Percentiles rank a stretch among this genome's conserved stretches.
Conservation (phyloP, 2,888 invertebrate genomes). For the Watsonalla cultraria region DNA sequence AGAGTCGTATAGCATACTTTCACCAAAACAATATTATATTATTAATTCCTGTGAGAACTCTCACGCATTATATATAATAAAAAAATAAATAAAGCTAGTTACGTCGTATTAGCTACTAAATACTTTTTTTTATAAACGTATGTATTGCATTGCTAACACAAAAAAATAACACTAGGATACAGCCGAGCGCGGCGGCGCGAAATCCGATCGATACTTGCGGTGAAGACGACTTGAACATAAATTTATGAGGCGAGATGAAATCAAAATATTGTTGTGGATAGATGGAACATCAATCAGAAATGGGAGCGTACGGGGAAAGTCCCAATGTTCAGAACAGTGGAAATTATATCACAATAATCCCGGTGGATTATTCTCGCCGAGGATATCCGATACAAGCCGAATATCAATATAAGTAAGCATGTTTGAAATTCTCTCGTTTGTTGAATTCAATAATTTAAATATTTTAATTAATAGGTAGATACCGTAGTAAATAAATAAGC, state of each 20-base stretch:
- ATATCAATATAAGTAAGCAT: conserved; percentile 77
- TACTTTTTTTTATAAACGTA: too few relatives aligned
- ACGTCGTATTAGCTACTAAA: too few relatives aligned
- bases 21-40: too few relatives aligned
- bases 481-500: too few relatives aligned
- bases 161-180: too few relatives aligned
- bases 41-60: too few relatives aligned
- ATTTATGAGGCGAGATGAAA: conserved; percentile 17
- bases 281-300: conserved; percentile 71
- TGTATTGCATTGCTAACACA: too few relatives aligned
- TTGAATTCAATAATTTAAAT: not conserved
- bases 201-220: conserved; percentile 55
- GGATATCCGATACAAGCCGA: conserved; percentile 78
- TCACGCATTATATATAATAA: too few relatives aligned
- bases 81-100: too few relatives aligned
- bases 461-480: not conserved
- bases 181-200: conserved; percentile 32
- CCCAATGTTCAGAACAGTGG: conserved; percentile 71
- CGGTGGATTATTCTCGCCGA: conserved; percentile 77
- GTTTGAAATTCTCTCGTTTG: not conserved
- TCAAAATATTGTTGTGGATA: conserved; percentile 18
- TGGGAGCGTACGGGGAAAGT: conserved; percentile 71
- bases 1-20: too few relatives aligned
- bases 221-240: conserved; percentile 16
- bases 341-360: conserved; percentile 79